phyloP scores from a whole-genome alignment of 2,797 vertebrate genomes.

The Protonibea diacanthus region DNA sequence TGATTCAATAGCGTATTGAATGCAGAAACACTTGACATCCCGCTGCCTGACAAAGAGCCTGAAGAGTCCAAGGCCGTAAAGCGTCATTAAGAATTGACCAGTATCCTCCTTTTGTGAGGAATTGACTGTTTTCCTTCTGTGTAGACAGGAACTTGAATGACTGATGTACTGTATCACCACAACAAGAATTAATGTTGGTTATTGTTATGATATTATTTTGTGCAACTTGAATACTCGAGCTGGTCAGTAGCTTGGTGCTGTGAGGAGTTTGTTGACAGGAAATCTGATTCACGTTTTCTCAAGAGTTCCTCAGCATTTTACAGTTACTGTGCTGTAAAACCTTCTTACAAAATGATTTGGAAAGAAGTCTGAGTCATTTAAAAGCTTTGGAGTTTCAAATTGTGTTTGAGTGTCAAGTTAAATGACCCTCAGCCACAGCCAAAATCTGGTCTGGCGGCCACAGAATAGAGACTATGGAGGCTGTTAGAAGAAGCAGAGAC shows the following conservation, averaged over 20 bases:
- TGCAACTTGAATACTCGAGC: not conserved
- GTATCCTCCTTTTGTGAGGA: not conserved
- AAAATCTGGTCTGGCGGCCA: not conserved
- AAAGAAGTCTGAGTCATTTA: no score
- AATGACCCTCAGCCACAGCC: not conserved
- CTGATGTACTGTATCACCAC: no score
- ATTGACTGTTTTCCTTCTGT: not conserved
- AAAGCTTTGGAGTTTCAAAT: not conserved
- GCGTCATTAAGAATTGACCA: not conserved
- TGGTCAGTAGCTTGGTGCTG: not conserved
- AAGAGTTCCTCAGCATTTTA: no score
- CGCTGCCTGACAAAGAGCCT: not conserved
- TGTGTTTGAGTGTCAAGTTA: not conserved
- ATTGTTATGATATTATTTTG: not conserved
- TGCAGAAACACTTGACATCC: not conserved
- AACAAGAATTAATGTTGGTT: not conserved
- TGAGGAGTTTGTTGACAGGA: not conserved
- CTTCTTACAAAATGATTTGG: no score
- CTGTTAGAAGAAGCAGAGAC: constrained; percentile 12
- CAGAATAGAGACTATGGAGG: not conserved
- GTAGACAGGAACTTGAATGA: constrained; percentile 6
- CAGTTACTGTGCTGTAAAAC: no score
- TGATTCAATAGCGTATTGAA: not conserved
- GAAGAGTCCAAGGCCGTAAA: not conserved
- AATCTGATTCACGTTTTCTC: no score